phyloP scores from a whole-genome alignment of 2,888 invertebrate species.

The Nephrotoma appendiculata region DNA sequence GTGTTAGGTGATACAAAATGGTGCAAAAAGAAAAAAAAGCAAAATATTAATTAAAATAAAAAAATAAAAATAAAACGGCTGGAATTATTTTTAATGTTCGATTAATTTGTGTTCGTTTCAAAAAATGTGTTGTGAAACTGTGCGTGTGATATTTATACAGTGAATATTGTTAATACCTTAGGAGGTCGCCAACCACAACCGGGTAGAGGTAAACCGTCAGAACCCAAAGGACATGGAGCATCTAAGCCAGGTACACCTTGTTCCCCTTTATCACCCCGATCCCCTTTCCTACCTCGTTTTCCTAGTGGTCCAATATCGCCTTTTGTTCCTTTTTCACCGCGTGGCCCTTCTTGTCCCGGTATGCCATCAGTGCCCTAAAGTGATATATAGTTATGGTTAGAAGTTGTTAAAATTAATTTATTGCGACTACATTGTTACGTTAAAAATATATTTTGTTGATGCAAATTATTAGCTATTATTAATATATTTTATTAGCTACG shows the following conservation, averaged over 20 bases:
- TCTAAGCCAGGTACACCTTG: slow-evolving; percentile 95
- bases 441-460: background rate
- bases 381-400: background rate
- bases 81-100: background rate
- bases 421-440: background rate
- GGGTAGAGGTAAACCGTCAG: slow-evolving; percentile 88
- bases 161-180: slow-evolving; percentile 42
- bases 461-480: background rate
- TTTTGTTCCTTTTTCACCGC: slow-evolving; percentile 78
- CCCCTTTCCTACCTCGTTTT: slow-evolving; percentile 82
- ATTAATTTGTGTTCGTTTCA: background rate
- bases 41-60: background rate
- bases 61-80: background rate
- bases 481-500: background rate
- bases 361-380: slow-evolving; percentile 81
- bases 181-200: slow-evolving; percentile 90
- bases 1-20: background rate
- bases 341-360: slow-evolving; percentile 82
- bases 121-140: background rate
- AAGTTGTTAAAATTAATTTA: background rate
- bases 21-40: background rate
- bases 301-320: slow-evolving; percentile 65
- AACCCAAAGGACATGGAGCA: slow-evolving; percentile 95
- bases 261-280: slow-evolving; percentile 85
- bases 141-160: background rate